These are phyloP conservation scores for Fragum whitleyi DNA, from an alignment of 2,888 invertebrate species.

Conservation along the genomic window DNA sequence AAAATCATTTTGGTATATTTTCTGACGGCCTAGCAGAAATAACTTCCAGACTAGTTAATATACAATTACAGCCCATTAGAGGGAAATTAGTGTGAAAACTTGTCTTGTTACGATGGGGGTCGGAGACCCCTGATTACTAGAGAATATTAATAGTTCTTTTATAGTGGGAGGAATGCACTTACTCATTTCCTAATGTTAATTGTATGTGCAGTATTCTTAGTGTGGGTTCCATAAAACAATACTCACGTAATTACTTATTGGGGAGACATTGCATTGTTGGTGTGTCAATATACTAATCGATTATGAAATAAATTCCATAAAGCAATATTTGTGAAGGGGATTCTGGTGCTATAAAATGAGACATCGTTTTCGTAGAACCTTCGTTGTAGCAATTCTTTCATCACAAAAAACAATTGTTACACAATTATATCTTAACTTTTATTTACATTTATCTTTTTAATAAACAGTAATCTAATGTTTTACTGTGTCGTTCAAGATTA, in stretches of 20 bases:
- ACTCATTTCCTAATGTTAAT: neutral
- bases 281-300: too few relatives aligned
- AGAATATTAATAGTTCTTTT: constrained; percentile 4
- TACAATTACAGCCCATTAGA: constrained; percentile 53
- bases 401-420: too few relatives aligned
- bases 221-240: neutral
- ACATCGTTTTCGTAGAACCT: too few relatives aligned
- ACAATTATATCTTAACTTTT: too few relatives aligned
- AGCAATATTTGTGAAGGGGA: too few relatives aligned
- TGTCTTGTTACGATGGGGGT: constrained; percentile 15
- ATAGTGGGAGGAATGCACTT: neutral
- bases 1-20: neutral
- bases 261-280: too few relatives aligned
- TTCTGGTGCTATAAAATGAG: too few relatives aligned
- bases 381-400: too few relatives aligned
- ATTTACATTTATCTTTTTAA: too few relatives aligned
- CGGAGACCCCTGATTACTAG: neutral
- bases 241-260: neutral
- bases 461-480: too few relatives aligned
- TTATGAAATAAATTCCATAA: too few relatives aligned
- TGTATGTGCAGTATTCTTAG: neutral
- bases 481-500: too few relatives aligned
- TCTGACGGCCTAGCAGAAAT: constrained; percentile 8
- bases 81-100: constrained; percentile 18
- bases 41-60: constrained; percentile 57